Evolutionary conservation across 2,888 invertebrate genomes (phyloP).

Genomic region (Tetranychus piercei): DNA sequence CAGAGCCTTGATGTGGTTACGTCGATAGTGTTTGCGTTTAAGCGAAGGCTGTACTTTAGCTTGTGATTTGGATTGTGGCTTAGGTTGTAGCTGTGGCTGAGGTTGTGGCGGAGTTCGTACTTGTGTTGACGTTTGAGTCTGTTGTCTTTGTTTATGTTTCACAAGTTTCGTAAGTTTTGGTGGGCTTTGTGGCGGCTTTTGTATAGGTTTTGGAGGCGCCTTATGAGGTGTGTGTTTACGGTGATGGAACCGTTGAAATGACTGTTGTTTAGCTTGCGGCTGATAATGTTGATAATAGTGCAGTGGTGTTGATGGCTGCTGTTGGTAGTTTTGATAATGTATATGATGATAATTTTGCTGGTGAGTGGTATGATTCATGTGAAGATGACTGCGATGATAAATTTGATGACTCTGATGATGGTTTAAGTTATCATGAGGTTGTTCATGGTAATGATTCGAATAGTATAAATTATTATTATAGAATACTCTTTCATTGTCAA

Average conservation of each 20-base stretch:
- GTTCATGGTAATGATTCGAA: not conserved
- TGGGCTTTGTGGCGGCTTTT: not conserved
- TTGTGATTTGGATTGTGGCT: not conserved
- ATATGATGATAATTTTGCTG: not conserved
- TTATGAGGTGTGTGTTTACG: not conserved
- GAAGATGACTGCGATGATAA: not conserved
- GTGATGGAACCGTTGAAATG: not conserved
- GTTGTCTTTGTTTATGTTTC: not conserved
- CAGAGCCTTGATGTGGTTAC: not conserved
- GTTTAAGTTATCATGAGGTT: too few relatives aligned
- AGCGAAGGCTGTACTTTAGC: not conserved
- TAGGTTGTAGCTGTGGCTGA: not conserved
- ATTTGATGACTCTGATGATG: not conserved
- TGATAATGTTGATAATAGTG: not conserved
- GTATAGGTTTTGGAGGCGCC: not conserved
- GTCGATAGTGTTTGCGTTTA: not conserved
- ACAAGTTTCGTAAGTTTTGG: not conserved
- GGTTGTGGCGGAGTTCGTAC: not conserved
- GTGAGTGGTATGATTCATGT: not conserved
- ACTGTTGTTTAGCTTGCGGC: not conserved
- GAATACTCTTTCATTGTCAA: not conserved
- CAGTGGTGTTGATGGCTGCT: not conserved
- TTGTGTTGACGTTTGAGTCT: not conserved
- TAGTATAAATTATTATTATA: not conserved
- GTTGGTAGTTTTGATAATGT: not conserved